These are phyloP conservation scores for Melopsittacus undulatus DNA, from an alignment of 2,797 vertebrate species.

Conservation along the genomic window DNA sequence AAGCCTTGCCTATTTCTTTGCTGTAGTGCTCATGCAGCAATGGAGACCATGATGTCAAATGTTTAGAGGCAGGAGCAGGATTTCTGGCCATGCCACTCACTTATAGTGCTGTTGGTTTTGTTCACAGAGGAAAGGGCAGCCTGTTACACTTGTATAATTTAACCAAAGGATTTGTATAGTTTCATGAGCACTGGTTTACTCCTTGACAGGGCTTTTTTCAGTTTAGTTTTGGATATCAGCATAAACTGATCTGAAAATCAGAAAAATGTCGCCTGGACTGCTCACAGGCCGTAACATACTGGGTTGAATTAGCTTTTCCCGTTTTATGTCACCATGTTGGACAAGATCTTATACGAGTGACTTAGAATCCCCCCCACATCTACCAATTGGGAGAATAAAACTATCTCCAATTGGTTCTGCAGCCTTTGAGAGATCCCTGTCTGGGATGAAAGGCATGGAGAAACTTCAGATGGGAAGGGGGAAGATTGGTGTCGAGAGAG, in stretches of 20 bases:
- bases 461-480: neutral
- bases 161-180: neutral
- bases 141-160: neutral
- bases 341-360: neutral
- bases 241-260: neutral
- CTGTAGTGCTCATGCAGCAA: neutral
- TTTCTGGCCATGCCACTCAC: neutral
- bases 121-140: neutral
- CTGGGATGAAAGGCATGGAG: neutral
- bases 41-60: neutral
- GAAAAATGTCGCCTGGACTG: neutral
- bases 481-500: neutral
- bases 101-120: neutral
- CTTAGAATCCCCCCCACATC: neutral
- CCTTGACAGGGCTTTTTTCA: neutral
- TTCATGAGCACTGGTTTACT: neutral
- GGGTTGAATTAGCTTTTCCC: neutral
- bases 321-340: neutral
- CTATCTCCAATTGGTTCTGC: neutral
- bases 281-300: neutral
- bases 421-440: neutral
- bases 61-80: neutral
- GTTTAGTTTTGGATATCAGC: neutral
- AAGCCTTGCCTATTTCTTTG: neutral
- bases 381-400: neutral